Evolutionary conservation across 2,888 invertebrate species (phyloP).

Genomic region (Lypha dubia): DNA sequence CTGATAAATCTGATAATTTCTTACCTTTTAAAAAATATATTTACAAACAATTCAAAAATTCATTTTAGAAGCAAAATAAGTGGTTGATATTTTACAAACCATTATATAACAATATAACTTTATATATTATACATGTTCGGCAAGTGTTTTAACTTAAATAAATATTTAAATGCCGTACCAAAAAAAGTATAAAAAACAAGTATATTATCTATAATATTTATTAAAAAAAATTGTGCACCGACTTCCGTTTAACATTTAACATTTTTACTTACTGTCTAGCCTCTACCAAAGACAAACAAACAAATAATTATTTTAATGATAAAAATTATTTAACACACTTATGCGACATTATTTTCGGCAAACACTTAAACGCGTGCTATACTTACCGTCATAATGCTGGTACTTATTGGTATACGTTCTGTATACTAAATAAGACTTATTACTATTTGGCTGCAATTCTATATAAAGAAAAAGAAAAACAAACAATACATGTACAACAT

Average conservation of each 20-base stretch:
- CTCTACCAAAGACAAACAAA: slow-evolving; percentile 9
- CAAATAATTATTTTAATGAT: slow-evolving; percentile 17
- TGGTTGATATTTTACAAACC: too few relatives aligned
- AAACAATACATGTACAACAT: slow-evolving; percentile 26
- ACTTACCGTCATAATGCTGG: slow-evolving; percentile 21
- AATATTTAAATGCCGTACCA: too few relatives aligned
- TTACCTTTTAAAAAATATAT: too few relatives aligned
- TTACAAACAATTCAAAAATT: too few relatives aligned
- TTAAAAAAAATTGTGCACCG: slow-evolving; percentile 31
- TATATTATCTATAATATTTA: slow-evolving; percentile 17
- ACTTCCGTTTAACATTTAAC: slow-evolving; percentile 52
- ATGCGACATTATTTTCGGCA: slow-evolving; percentile 60
- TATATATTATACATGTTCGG: too few relatives aligned
- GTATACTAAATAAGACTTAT: slow-evolving; percentile 37
- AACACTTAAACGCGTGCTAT: slow-evolving; percentile 58
- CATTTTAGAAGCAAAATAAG: too few relatives aligned
- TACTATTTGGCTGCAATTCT: slow-evolving; percentile 20
- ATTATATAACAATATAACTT: too few relatives aligned
- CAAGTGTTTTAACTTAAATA: too few relatives aligned
- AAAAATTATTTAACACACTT: slow-evolving; percentile 28
- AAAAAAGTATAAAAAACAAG: slow-evolving; percentile 26
- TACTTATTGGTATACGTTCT: slow-evolving; percentile 19
- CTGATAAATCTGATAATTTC: too few relatives aligned
- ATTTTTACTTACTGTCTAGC: slow-evolving; percentile 25
- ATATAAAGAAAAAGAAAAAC: too few relatives aligned